Percentiles rank a stretch among this genome's conserved stretches.
Conservation (phyloP, 2,113 vertebrate genomes). For the Monopterus albus region DNA sequence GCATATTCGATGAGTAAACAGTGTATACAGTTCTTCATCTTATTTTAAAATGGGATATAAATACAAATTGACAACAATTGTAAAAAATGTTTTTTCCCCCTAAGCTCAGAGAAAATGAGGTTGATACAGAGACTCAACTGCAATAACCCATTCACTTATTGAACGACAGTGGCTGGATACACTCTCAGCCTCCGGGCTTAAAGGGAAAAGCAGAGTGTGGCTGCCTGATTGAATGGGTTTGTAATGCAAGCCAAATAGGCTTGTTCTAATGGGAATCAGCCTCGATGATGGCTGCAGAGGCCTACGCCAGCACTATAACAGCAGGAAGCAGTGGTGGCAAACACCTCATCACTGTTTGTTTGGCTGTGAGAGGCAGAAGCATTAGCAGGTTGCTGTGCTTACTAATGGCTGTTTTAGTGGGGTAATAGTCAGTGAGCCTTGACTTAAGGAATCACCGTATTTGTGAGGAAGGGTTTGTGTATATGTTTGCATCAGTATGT, state of each 20-base stretch:
- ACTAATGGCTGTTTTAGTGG: slow-evolving; percentile 56
- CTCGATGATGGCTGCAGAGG: slow-evolving; percentile 58
- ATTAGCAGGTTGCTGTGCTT: slow-evolving; percentile 47
- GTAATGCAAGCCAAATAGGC: slow-evolving; percentile 77
- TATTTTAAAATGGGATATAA: slow-evolving; percentile 40
- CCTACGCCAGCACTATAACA: slow-evolving; percentile 50
- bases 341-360: slow-evolving; percentile 51
- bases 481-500: background rate
- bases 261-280: slow-evolving; percentile 74
- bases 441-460: slow-evolving; percentile 26
- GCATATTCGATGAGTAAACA: slow-evolving; percentile 53
- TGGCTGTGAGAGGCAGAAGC: slow-evolving; percentile 52
- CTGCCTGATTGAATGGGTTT: slow-evolving; percentile 73
- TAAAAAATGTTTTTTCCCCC: slow-evolving; percentile 20
- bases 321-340: slow-evolving; percentile 52
- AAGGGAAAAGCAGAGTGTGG: slow-evolving; percentile 56
- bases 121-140: slow-evolving; percentile 57
- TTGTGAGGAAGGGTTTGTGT: background rate
- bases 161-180: slow-evolving; percentile 62
- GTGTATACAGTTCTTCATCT: slow-evolving; percentile 6
- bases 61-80: slow-evolving; percentile 50
- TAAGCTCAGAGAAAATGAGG: slow-evolving; percentile 53
- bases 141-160: slow-evolving; percentile 63
- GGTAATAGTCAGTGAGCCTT: slow-evolving; percentile 46
- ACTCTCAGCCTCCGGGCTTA: slow-evolving; percentile 61